These are phyloP conservation scores for Cistogaster globosa DNA, from an alignment of 2,888 invertebrate species.

Conservation along the genomic window DNA sequence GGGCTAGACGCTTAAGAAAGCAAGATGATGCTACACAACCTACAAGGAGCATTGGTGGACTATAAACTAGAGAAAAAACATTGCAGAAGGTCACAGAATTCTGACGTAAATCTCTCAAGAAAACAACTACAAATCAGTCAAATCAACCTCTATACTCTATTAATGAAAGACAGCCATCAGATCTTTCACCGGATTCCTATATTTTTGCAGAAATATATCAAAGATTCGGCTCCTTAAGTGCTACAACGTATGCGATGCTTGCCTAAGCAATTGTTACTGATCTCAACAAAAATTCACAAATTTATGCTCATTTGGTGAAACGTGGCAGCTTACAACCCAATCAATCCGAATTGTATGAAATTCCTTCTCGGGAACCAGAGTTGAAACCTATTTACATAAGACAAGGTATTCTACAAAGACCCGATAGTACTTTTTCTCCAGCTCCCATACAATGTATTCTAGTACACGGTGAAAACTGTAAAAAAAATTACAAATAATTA, in stretches of 20 bases:
- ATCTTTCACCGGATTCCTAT: slow-evolving; percentile 81
- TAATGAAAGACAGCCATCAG: slow-evolving; percentile 75
- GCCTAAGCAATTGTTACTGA: slow-evolving; percentile 67
- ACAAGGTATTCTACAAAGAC: slow-evolving; percentile 66
- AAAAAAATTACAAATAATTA: slow-evolving; percentile 77
- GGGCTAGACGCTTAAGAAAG: too few relatives aligned
- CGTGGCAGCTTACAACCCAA: slow-evolving; percentile 80
- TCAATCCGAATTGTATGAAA: slow-evolving; percentile 79
- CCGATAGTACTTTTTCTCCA: slow-evolving; percentile 72
- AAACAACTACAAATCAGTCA: slow-evolving; percentile 76
- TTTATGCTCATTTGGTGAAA: slow-evolving; percentile 81
- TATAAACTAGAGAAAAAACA: slow-evolving; percentile 81
- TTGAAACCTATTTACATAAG: slow-evolving; percentile 72
- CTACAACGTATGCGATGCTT: slow-evolving; percentile 80
- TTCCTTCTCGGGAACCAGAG: slow-evolving; percentile 72
- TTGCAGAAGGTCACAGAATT: slow-evolving; percentile 82
- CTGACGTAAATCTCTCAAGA: slow-evolving; percentile 81
- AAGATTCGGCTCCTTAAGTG: slow-evolving; percentile 79
- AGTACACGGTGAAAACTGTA: slow-evolving; percentile 79
- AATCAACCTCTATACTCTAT: slow-evolving; percentile 74
- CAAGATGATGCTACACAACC: slow-evolving; percentile 51
- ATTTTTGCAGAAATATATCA: slow-evolving; percentile 80
- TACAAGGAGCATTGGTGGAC: slow-evolving; percentile 76
- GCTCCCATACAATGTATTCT: slow-evolving; percentile 78
- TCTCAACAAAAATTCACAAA: slow-evolving; percentile 76